Conservation (phyloP, 1,140 invertebrate genomes). For the Microvelia longipes region DNA sequence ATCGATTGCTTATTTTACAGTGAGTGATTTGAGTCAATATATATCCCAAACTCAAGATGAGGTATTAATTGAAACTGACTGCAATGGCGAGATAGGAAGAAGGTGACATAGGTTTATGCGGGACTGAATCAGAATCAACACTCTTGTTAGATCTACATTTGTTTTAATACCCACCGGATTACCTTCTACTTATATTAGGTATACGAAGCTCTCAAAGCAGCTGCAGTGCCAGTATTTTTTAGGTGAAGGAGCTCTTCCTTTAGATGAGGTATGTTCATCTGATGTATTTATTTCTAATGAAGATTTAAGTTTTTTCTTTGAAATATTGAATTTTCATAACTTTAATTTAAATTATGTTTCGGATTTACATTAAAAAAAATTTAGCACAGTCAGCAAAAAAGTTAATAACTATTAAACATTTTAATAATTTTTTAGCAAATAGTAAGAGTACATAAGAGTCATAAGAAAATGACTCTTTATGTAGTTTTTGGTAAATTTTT, state of each 20-base stretch:
- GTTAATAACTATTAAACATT: too few relatives aligned
- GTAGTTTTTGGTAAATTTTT: too few relatives aligned
- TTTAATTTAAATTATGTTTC: too few relatives aligned
- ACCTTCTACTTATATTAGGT: slow-evolving; percentile 64
- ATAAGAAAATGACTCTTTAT: too few relatives aligned
- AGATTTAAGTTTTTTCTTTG: too few relatives aligned
- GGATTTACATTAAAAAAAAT: too few relatives aligned
- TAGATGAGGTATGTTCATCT: slow-evolving; percentile 33
- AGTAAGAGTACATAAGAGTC: too few relatives aligned
- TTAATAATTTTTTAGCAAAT: too few relatives aligned
- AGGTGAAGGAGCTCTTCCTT: slow-evolving; percentile 62
- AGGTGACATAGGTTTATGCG: slow-evolving; percentile 69
- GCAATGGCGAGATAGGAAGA: slow-evolving; percentile 9
- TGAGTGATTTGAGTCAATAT: slow-evolving; percentile 17
- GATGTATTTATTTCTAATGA: too few relatives aligned
- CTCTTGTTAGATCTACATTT: slow-evolving; percentile 77
- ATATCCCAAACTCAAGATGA: slow-evolving; percentile 21
- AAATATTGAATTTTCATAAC: too few relatives aligned
- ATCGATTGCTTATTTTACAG: too few relatives aligned
- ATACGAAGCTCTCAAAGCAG: slow-evolving; percentile 71
- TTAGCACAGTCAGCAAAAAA: too few relatives aligned
- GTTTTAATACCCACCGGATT: slow-evolving; percentile 66
- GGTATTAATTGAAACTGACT: slow-evolving; percentile 19
- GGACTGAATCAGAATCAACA: slow-evolving; percentile 37
- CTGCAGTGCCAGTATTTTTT: slow-evolving; percentile 87